phyloP scores from a whole-genome alignment of 2,113 vertebrate genomes.

The Bubo scandiacus region DNA sequence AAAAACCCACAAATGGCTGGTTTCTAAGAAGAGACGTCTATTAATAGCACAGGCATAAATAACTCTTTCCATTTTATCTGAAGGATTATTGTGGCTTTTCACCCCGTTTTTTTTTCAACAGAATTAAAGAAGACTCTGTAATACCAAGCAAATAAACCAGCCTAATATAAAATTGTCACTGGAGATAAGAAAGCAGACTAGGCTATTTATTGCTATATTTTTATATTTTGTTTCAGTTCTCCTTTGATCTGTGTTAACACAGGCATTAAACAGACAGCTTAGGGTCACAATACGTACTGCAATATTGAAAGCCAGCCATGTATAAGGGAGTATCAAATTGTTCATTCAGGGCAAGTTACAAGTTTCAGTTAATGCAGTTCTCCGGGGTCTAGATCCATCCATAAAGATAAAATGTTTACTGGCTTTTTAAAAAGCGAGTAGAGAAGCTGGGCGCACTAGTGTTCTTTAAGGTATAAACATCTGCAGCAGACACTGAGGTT shows the following conservation, averaged over 20 bases:
- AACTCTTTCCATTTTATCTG: conserved; percentile 47
- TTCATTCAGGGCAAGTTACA: not conserved
- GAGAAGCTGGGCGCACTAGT: not conserved
- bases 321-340: not conserved
- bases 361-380: not conserved
- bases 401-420: not conserved
- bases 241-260: conserved; percentile 24
- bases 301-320: not conserved
- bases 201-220: conserved; percentile 40
- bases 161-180: not conserved
- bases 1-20: not conserved
- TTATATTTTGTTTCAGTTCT: conserved; percentile 18
- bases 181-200: conserved; percentile 21
- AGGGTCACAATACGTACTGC: not conserved
- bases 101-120: not conserved
- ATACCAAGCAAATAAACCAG: conserved; percentile 23
- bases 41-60: conserved; percentile 52
- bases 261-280: conserved; percentile 16
- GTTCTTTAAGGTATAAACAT: conserved; percentile 1
- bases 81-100: conserved; percentile 36
- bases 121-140: conserved; percentile 20
- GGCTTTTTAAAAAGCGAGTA: not conserved
- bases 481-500: not conserved
- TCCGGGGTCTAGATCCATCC: not conserved
- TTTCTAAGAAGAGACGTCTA: conserved; percentile 56